Evolutionary conservation across 2,888 invertebrate species (phyloP).

Genomic region (Quadroppia sp.): DNA sequence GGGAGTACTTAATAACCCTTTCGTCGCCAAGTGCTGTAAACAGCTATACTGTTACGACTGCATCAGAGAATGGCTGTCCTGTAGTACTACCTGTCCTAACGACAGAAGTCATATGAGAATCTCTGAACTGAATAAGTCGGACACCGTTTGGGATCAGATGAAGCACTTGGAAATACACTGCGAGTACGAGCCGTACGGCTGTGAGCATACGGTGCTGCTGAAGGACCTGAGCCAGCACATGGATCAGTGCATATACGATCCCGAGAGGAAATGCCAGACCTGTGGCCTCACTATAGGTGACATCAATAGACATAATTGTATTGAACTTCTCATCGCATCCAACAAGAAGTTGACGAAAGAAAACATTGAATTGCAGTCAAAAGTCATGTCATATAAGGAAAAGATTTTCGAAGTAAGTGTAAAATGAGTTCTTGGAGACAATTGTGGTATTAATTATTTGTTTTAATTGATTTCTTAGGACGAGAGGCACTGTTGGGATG

Average conservation of each 20-base stretch:
- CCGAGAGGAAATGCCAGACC: constrained; percentile 13
- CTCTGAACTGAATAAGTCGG: not conserved
- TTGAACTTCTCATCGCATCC: not conserved
- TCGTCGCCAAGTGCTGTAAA: constrained; percentile 28
- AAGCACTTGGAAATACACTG: not conserved
- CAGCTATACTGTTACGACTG: constrained; percentile 15
- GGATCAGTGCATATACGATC: constrained; percentile 3
- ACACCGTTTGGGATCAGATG: not conserved
- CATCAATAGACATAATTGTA: constrained; percentile 17
- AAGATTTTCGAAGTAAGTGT: constrained; percentile 22
- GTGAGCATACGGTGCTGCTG: not conserved
- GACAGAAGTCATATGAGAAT: not conserved
- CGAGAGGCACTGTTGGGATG: constrained; percentile 27
- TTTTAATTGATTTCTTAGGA: constrained; percentile 2
- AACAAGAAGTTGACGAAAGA: not conserved
- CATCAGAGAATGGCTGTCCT: constrained; percentile 18
- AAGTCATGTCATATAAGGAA: not conserved
- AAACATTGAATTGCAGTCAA: not conserved
- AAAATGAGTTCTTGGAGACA: not conserved
- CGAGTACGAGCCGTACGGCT: constrained; percentile 24
- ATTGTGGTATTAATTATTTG: not conserved
- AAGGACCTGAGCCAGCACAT: not conserved
- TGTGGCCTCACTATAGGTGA: constrained; percentile 20
- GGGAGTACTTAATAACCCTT: constrained; percentile 19
- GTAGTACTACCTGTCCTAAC: constrained; percentile 25